Conservation (phyloP, 2,888 invertebrate genomes). For the Phaedon cochleariae region DNA sequence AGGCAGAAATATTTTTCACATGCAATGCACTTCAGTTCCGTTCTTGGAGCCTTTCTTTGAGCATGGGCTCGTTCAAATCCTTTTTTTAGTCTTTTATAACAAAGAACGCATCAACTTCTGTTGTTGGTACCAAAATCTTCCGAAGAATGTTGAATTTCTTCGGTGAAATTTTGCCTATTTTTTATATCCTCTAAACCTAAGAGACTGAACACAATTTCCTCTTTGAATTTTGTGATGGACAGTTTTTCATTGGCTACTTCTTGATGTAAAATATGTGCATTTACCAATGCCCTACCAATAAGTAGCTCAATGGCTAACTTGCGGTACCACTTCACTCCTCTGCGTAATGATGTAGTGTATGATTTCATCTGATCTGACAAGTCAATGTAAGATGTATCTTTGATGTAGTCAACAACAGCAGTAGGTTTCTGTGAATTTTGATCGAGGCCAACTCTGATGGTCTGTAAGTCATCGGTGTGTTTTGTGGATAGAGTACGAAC, state of each 20-base stretch:
- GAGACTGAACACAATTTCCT: slow-evolving; percentile 1
- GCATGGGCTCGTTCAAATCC: slow-evolving; percentile 1
- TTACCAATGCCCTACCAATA: slow-evolving; percentile 39
- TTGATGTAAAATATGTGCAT: slow-evolving; percentile 39
- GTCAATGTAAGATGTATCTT: slow-evolving; percentile 46
- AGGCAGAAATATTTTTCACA: slow-evolving; percentile 16
- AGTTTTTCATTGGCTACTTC: slow-evolving; percentile 38
- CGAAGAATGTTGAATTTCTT: background rate
- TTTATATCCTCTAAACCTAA: background rate
- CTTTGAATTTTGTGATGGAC: slow-evolving; percentile 20
- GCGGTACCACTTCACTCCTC: slow-evolving; percentile 48
- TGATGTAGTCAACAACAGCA: slow-evolving; percentile 47
- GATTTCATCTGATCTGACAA: slow-evolving; percentile 48
- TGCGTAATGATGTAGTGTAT: slow-evolving; percentile 42
- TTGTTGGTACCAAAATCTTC: background rate
- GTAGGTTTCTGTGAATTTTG: slow-evolving; percentile 37
- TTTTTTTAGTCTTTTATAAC: slow-evolving; percentile 10
- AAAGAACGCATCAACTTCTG: slow-evolving; percentile 8
- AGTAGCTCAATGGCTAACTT: slow-evolving; percentile 47
- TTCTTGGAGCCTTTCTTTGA: slow-evolving; percentile 11
- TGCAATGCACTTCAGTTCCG: slow-evolving; percentile 9
- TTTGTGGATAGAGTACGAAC: slow-evolving; percentile 3
- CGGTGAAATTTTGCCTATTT: background rate
- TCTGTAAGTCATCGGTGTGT: slow-evolving; percentile 30
- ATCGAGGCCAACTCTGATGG: slow-evolving; percentile 12